Conservation (phyloP, 2,113 vertebrate genomes). For the Ceyx margarethae region DNA sequence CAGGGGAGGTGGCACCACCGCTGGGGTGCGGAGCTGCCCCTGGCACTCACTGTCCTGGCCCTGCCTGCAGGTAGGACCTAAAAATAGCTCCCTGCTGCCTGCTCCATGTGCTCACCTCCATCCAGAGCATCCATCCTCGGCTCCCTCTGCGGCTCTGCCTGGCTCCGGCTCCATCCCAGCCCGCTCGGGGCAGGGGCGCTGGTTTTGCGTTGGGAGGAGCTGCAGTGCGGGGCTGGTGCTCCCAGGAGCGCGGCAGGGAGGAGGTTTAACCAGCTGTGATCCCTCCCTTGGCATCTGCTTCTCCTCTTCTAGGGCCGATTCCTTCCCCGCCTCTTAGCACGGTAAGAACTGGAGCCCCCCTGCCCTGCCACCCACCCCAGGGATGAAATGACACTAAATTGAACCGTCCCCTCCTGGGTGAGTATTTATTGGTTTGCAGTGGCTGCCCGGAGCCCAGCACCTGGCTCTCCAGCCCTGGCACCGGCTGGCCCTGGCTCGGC, state of each 20-base stretch:
- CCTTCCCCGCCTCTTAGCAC: neutral
- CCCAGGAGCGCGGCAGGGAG: too few relatives aligned
- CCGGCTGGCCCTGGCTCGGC: rapidly evolving
- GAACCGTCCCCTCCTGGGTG: neutral
- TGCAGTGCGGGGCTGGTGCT: too few relatives aligned
- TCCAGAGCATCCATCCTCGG: neutral
- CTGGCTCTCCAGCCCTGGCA: neutral
- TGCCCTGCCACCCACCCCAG: too few relatives aligned
- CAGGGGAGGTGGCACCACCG: neutral
- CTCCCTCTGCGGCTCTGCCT: neutral
- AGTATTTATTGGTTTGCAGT: conserved; percentile 41
- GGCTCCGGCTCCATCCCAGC: neutral
- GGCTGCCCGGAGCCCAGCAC: neutral
- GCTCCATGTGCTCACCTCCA: neutral
- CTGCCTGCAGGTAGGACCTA: neutral
- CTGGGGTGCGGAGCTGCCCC: neutral
- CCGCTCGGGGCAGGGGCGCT: neutral
- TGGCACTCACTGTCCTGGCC: neutral
- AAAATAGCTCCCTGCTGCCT: neutral
- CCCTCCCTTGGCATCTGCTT: rapidly evolving
- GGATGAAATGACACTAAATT: neutral
- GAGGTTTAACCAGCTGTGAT: too few relatives aligned
- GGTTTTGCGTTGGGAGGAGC: too few relatives aligned
- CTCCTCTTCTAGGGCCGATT: neutral
- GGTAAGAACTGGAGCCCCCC: neutral